Base-by-base conservation (phyloP, 2,113 vertebrate genomes). In the Phodopus roborovskii region DNA sequence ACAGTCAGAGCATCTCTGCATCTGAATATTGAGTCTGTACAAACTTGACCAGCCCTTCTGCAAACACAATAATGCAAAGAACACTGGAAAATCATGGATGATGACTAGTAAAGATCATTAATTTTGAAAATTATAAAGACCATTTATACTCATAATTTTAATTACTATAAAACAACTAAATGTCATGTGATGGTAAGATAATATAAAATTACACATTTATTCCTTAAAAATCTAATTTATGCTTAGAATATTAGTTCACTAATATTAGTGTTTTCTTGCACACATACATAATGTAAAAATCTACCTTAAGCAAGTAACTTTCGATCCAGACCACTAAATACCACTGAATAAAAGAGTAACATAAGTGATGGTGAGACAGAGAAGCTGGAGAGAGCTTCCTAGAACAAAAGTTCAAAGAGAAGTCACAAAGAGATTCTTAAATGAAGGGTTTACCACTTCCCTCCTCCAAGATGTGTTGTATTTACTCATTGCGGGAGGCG, bases 391-490 rank as follows among this genome's bases (percentile, higher is more conserved):
- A 81, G 19, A 93, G 42, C 68, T 93, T 96, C 88, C 48, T 39
- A 94, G 87, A 93, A 45, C n/a, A 60, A 50, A 95, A 66, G 9
- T 30, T 11, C n/a, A 81, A 81, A 92, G n/a, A 91, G 94, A 95
- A 84, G 33, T 22, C 60, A 5, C 42, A 93, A 79, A 84, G 68
- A 45, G 4, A 15, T 87, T 94, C 16, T 71, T 66, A 75, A 26
- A 48, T 45, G 58, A 87, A 88, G 28, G 83, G 95, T 89, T 93
- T 86, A 17, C 77, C 24, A 42, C 66, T 90, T 81, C 45, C 64
- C 26, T 24, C 62, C 48, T 68, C 36, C 48, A 68, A 85, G 68
- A 13, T 33, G 3, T 12, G 45, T 22, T 24, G 13, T 48, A 24
- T 68, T 45, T 85, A 45, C 42, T 24, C 33, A 66, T 36, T 48